These are phyloP conservation scores for Entomyzon cyanotis DNA, from an alignment of 2,113 vertebrate genomes.

Conservation along the genomic window DNA sequence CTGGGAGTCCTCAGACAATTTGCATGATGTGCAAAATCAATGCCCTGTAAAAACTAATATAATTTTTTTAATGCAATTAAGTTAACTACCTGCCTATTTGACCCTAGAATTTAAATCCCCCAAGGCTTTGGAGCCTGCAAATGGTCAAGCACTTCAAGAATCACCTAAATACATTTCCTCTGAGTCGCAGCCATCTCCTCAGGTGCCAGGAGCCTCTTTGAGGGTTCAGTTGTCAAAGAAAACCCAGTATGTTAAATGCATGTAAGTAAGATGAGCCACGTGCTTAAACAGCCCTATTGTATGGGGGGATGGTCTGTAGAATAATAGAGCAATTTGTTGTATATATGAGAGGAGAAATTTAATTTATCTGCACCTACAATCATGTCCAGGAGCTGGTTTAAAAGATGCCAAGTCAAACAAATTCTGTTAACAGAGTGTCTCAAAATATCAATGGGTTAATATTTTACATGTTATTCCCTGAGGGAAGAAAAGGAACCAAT, in stretches of 20 bases:
- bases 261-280: neutral
- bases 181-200: neutral
- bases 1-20: neutral
- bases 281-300: neutral
- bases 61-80: neutral
- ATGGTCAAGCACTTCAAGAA: neutral
- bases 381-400: neutral
- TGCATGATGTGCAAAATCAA: slow-evolving; percentile 15
- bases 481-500: neutral
- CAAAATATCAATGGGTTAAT: neutral
- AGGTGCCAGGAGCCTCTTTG: neutral
- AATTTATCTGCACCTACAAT: neutral
- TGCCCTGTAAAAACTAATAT: slow-evolving; percentile 24
- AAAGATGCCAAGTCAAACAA: neutral
- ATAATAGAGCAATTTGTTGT: neutral
- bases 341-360: neutral
- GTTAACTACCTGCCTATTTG: slow-evolving; percentile 18
- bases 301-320: neutral
- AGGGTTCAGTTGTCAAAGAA: neutral
- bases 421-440: neutral
- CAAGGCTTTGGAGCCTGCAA: neutral
- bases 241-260: neutral
- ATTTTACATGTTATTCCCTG: neutral
- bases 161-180: neutral
- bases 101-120: neutral